phyloP scores from a whole-genome alignment of 2,113 vertebrate species.

The Holacanthus passer region DNA sequence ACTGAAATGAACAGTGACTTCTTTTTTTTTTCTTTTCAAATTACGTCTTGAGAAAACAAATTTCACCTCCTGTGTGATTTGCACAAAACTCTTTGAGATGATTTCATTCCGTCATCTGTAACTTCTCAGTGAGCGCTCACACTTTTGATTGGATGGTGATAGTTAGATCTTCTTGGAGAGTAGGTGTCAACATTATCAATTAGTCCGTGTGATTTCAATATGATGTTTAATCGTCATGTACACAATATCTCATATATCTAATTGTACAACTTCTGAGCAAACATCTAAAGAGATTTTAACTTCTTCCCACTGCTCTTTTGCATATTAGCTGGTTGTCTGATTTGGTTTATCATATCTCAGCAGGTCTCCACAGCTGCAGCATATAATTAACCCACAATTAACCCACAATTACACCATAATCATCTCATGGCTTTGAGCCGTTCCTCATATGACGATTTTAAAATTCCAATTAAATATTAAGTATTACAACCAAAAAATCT shows the following conservation, averaged over 20 bases:
- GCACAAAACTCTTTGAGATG: neutral
- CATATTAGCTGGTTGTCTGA: constrained; percentile 24
- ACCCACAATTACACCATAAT: constrained; percentile 50
- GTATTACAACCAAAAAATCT: neutral
- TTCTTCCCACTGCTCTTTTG: neutral
- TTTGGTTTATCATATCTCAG: constrained; percentile 52
- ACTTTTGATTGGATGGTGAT: neutral
- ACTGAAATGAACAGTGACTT: constrained; percentile 28
- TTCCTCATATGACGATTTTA: constrained; percentile 7
- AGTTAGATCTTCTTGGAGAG: no score
- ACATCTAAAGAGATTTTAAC: neutral
- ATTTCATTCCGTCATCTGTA: neutral
- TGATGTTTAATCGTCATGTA: neutral
- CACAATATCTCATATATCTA: neutral
- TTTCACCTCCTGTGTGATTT: neutral
- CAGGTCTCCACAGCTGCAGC: constrained; percentile 58
- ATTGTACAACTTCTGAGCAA: neutral
- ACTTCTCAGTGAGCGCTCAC: neutral
- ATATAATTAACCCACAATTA: constrained; percentile 69
- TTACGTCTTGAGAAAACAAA: constrained; percentile 17
- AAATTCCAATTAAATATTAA: constrained; percentile 45
- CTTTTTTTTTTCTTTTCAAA: neutral
- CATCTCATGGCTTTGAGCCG: constrained; percentile 49
- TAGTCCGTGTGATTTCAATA: neutral
- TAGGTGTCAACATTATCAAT: neutral